phyloP scores from a whole-genome alignment of 2,888 invertebrate genomes.

The Eilema caniola region DNA sequence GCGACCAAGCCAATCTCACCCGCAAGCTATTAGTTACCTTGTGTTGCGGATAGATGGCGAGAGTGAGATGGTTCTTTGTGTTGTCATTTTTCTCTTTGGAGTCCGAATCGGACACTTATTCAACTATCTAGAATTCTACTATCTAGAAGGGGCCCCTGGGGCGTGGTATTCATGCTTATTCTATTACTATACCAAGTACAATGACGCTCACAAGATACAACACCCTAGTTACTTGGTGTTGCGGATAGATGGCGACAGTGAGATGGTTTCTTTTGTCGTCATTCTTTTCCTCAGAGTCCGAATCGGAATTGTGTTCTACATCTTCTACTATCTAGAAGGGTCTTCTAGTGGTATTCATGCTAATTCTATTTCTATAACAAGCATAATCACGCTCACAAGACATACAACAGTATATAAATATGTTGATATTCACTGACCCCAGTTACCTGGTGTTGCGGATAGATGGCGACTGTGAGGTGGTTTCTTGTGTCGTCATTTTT shows the following conservation, averaged over 20 bases:
- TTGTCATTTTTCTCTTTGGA: slow-evolving; percentile 95
- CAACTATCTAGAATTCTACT: slow-evolving; percentile 82
- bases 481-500: slow-evolving; percentile 91
- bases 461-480: slow-evolving; percentile 96
- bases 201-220: slow-evolving; percentile 14
- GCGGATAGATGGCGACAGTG: slow-evolving; percentile 97
- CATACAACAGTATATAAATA: slow-evolving; percentile 23
- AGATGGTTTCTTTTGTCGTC: slow-evolving; percentile 90
- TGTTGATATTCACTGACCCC: slow-evolving; percentile 64
- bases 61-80: slow-evolving; percentile 91
- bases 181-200: slow-evolving; percentile 1
- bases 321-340: slow-evolving; percentile 90
- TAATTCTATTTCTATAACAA: background rate
- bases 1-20: no score
- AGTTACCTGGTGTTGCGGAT: slow-evolving; percentile 93
- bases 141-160: no score
- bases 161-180: background rate
- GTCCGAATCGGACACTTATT: slow-evolving; percentile 97
- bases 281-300: slow-evolving; percentile 95
- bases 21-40: slow-evolving; percentile 78
- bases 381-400: slow-evolving; percentile 16
- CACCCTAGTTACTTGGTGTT: slow-evolving; percentile 89
- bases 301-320: slow-evolving; percentile 97
- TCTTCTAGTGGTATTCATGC: background rate
- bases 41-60: slow-evolving; percentile 97